phyloP scores from a whole-genome alignment of 2,113 vertebrate genomes.

The Sylvilagus bachmani region DNA sequence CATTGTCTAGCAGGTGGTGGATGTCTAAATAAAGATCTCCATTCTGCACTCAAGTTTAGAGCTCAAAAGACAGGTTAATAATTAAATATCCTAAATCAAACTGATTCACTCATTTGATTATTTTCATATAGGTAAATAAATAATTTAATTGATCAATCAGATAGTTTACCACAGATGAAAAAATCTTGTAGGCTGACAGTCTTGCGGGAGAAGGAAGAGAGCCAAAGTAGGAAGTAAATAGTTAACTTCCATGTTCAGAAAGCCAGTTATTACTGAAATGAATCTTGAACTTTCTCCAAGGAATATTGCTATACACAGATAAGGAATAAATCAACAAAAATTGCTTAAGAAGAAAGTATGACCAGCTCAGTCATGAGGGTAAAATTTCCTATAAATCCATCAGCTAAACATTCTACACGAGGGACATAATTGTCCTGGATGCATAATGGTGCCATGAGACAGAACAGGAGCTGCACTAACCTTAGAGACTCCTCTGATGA shows the following conservation, averaged over 20 bases:
- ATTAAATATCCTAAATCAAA: neutral
- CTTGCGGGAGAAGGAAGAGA: neutral
- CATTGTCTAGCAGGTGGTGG: too few species aligned
- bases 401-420: neutral
- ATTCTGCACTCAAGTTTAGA: neutral
- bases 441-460: too few species aligned
- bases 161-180: neutral
- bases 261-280: neutral
- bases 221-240: neutral
- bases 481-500: neutral
- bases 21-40: neutral
- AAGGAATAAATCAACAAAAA: neutral
- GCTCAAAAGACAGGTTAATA: neutral
- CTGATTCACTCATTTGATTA: neutral
- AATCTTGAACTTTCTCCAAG: neutral
- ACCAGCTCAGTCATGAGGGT: neutral
- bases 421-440: neutral
- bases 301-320: neutral
- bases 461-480: neutral
- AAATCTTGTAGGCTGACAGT: neutral
- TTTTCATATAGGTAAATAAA: neutral
- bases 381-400: neutral
- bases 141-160: neutral
- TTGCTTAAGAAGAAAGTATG: neutral
- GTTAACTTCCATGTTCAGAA: conserved; percentile 10